Percentiles rank a stretch among this genome's conserved stretches.
Evolutionary conservation across 2,888 invertebrate genomes (phyloP).

Genomic region (Melanostoma mellinum): DNA sequence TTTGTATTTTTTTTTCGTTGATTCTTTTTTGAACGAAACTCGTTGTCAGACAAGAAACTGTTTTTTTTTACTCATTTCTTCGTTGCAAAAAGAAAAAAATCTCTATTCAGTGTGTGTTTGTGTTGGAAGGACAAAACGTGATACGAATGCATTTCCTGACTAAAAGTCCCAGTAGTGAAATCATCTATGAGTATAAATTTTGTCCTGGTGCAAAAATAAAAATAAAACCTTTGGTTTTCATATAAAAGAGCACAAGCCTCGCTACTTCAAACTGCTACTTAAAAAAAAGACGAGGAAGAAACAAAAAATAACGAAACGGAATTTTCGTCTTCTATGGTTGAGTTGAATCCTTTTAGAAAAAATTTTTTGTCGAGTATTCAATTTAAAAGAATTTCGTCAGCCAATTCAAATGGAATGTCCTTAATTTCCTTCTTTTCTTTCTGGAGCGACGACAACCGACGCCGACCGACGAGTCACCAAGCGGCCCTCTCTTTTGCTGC

Average conservation of each 20-base stretch:
- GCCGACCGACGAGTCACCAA: slow-evolving; percentile 15
- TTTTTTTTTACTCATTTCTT: slow-evolving; percentile 19
- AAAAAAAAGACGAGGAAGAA: slow-evolving; percentile 6
- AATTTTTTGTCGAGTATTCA: slow-evolving; percentile 56
- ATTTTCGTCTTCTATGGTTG: slow-evolving; percentile 3
- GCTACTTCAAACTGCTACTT: slow-evolving; percentile 26
- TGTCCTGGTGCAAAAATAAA: slow-evolving; percentile 31
- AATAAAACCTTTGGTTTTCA: slow-evolving; percentile 4
- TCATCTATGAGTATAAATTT: slow-evolving; percentile 41
- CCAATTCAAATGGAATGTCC: slow-evolving; percentile 55
- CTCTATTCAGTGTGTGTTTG: slow-evolving; percentile 17
- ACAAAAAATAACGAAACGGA: slow-evolving; percentile 8
- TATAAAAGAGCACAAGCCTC: slow-evolving; percentile 5
- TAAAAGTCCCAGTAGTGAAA: slow-evolving; percentile 41
- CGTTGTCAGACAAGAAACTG: slow-evolving; percentile 61
- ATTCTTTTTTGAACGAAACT: slow-evolving; percentile 42
- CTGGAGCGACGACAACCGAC: neutral
- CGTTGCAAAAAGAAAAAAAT: slow-evolving; percentile 6
- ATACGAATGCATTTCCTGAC: slow-evolving; percentile 64
- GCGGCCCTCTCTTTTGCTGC: slow-evolving; percentile 9
- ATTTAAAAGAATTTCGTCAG: slow-evolving; percentile 70
- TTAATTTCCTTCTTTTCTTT: slow-evolving; percentile 59
- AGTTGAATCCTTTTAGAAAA: slow-evolving; percentile 8
- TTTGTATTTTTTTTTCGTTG: slow-evolving; percentile 21
- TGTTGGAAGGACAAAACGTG: slow-evolving; percentile 64